Evolutionary conservation across 2,797 vertebrate species (phyloP), one percentile per base, ranked within the genome.

Genomic region (Luscinia megarhynchos): DNA sequence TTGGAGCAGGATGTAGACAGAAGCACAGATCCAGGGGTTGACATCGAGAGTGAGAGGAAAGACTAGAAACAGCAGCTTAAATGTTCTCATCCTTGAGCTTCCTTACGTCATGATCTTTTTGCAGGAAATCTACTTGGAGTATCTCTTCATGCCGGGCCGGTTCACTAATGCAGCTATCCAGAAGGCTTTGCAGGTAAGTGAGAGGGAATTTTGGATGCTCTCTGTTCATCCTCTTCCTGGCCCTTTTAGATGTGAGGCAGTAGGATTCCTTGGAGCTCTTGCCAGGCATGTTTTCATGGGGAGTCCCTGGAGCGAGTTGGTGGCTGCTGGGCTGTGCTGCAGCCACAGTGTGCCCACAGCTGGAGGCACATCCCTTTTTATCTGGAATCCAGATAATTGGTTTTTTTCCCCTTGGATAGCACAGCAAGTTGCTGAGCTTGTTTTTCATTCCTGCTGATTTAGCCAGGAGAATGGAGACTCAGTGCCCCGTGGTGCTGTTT

Each of bases 91-190:
- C 6, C 1, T 2, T 18, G 21, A 64, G 15, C 38, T 67, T 74
- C 48, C 40, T 61, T 38, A 20, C 55, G 24, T 45, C 24, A 6
- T 1, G 19, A 12, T 79, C 30, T 62, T 72, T 7, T 84, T 51
- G 64, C 96, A 99, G 99, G 99, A 99, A 91, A 98, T 98, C 0
- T 99, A 99, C 89, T 96, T 99, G 93, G 98, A 99, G 7, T 97
- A 97, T 63, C 98, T 99, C 23, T 99, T 99, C 96, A 98, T 97
- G 55, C 98, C 99, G 0, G 98, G 99, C 15, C 97, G 90, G 11
- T 99, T 99, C 95, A 98, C 98, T 13, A 98, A 98, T 26, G 97
- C 98, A 8, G 99, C 99, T 68, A 98, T 99, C 34, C 97, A 98
- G 74, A 99, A 99, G 97, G 99, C 99, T 46, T 97, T 99, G 34